Evolutionary conservation across 1,140 invertebrate species (phyloP).

Genomic region (Rhagoletis pomonella): DNA sequence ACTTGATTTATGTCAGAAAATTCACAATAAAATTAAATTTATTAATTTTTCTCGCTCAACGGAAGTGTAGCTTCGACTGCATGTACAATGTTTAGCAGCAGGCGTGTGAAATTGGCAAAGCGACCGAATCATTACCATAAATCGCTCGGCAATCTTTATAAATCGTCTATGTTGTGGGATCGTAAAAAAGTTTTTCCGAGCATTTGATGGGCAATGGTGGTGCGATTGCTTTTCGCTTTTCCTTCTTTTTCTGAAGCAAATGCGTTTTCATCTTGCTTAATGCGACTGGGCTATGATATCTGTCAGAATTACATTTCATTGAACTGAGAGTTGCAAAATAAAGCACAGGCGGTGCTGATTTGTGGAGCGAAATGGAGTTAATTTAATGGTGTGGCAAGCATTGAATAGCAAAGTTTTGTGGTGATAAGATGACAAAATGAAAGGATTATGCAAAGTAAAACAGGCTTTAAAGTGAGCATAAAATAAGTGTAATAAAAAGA

Average conservation of each 20-base stretch:
- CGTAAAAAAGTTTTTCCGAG: constrained; percentile 36
- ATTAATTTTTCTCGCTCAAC: constrained; percentile 4
- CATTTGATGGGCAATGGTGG: neutral
- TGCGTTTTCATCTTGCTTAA: neutral
- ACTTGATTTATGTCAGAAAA: constrained; percentile 38
- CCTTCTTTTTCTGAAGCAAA: neutral
- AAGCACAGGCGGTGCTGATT: too few relatives aligned
- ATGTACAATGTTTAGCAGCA: neutral
- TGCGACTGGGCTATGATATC: neutral
- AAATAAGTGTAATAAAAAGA: too few relatives aligned
- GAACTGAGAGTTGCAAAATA: neutral
- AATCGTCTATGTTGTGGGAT: constrained; percentile 26
- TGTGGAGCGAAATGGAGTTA: too few relatives aligned
- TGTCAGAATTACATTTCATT: neutral
- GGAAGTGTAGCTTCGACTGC: neutral
- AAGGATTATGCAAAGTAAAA: too few relatives aligned
- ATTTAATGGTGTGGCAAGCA: too few relatives aligned
- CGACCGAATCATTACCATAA: constrained; percentile 45
- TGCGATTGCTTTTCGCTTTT: neutral
- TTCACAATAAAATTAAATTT: constrained; percentile 41
- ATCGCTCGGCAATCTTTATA: constrained; percentile 40
- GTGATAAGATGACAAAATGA: too few relatives aligned
- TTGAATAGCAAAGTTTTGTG: too few relatives aligned
- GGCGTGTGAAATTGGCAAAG: neutral
- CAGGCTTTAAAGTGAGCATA: too few relatives aligned